Evolutionary conservation across 2,888 invertebrate genomes (phyloP).

Genomic region (Tetanocera ferruginea): DNA sequence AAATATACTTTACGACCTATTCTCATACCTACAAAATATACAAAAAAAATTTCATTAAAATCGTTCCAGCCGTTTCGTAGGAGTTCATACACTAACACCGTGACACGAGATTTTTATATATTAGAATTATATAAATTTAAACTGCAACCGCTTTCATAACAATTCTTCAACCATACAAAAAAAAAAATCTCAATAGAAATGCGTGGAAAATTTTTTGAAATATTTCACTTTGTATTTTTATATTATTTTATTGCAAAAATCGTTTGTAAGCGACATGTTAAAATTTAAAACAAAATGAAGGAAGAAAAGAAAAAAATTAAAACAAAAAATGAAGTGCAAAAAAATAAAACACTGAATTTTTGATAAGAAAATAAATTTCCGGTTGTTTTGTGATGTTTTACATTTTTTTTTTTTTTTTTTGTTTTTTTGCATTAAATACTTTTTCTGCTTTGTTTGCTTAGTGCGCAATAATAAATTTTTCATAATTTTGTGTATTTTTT

Average conservation of each 20-base stretch:
- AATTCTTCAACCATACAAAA: no score
- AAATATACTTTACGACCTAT: no score
- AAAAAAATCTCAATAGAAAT: no score
- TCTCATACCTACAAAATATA: no score
- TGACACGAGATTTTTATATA: no score
- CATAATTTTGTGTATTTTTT: slow-evolving; percentile 41
- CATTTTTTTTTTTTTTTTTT: slow-evolving; percentile 39
- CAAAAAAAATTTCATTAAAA: no score
- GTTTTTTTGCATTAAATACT: slow-evolving; percentile 31
- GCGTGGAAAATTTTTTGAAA: neutral
- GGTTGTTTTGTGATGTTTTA: slow-evolving; percentile 44
- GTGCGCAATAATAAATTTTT: slow-evolving; percentile 41
- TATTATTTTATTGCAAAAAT: neutral
- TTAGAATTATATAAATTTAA: no score
- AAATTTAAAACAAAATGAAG: neutral
- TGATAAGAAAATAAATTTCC: slow-evolving; percentile 44
- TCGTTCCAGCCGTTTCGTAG: no score
- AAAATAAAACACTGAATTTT: neutral
- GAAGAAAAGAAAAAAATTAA: neutral
- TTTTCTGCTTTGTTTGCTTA: slow-evolving; percentile 37
- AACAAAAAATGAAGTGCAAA: neutral
- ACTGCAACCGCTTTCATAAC: neutral
- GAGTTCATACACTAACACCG: no score
- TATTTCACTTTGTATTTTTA: neutral
- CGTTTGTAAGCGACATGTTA: neutral